A percentile compares a stretch with the other conserved stretches of the same genome.
phyloP scores from a whole-genome alignment of 2,797 vertebrate genomes.

The Xenentodon cancila region DNA sequence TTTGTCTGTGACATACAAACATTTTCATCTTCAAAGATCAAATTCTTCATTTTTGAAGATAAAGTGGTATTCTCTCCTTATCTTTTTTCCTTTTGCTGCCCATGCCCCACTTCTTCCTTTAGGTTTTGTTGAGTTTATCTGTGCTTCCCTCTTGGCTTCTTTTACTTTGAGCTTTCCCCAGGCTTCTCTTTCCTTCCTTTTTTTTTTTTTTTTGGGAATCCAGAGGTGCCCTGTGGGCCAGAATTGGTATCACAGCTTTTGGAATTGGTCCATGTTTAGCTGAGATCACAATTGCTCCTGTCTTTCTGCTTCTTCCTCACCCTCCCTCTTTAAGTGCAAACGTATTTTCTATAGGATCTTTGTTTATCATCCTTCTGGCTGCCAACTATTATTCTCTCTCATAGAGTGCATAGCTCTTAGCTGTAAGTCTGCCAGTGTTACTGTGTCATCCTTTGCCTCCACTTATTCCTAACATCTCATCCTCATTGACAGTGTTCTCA shows the following conservation, averaged over 20 bases:
- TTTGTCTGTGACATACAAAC: conserved; percentile 19
- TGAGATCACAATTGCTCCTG: conserved; percentile 46
- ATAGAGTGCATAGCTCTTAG: conserved; percentile 42
- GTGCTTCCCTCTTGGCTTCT: conserved; percentile 47
- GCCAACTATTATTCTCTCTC: conserved; percentile 51
- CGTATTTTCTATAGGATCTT: conserved; percentile 58
- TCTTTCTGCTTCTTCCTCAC: conserved; percentile 31
- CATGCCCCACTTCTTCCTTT: conserved; percentile 38
- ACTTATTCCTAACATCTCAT: conserved; percentile 10
- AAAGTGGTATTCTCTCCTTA: conserved; percentile 30
- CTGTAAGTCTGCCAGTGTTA: conserved; percentile 29
- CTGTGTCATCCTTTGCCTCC: conserved; percentile 10
- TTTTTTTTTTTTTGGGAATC: conserved; percentile 41
- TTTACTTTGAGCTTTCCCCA: conserved; percentile 38
- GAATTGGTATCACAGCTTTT: conserved; percentile 61
- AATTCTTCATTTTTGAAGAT: conserved; percentile 8
- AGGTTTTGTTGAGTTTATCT: conserved; percentile 66
- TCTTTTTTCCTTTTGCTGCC: conserved; percentile 28
- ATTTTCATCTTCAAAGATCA: conserved; percentile 22
- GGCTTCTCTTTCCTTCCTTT: conserved; percentile 54
- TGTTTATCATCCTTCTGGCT: conserved; percentile 48
- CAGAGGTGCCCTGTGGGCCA: conserved; percentile 51
- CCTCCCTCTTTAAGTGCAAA: conserved; percentile 39
- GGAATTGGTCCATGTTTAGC: conserved; percentile 64
- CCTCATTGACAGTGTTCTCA: conserved; percentile 20